phyloP scores from a whole-genome alignment of 2,888 invertebrate genomes.

The Drosophila sordidula region DNA sequence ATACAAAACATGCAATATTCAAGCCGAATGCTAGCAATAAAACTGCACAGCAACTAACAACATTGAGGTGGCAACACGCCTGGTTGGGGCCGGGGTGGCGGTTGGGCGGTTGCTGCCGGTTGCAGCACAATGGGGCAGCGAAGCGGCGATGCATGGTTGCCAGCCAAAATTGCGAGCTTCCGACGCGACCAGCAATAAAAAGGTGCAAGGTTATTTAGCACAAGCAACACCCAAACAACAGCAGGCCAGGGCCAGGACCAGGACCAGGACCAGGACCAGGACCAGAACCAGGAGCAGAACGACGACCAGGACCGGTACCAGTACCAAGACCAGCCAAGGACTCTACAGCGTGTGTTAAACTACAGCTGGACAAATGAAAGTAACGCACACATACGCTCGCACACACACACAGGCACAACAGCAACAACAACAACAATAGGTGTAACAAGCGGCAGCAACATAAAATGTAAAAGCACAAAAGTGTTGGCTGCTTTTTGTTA shows the following conservation, averaged over 20 bases:
- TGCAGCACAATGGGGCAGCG: slow-evolving; percentile 21
- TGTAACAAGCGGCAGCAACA: slow-evolving; percentile 64
- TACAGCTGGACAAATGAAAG: slow-evolving; percentile 77
- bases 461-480: slow-evolving; percentile 76
- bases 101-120: not conserved
- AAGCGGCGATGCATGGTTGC: slow-evolving; percentile 53
- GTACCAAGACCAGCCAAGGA: slow-evolving; percentile 42
- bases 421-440: slow-evolving; percentile 53
- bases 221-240: slow-evolving; percentile 65
- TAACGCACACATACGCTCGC: slow-evolving; percentile 34
- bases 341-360: slow-evolving; percentile 67
- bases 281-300: slow-evolving; percentile 31
- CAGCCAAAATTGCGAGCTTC: slow-evolving; percentile 74
- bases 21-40: slow-evolving; percentile 63
- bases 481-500: slow-evolving; percentile 51
- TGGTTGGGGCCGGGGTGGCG: not conserved
- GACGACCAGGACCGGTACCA: slow-evolving; percentile 22
- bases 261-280: slow-evolving; percentile 20
- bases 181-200: slow-evolving; percentile 79
- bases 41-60: slow-evolving; percentile 66
- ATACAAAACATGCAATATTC: slow-evolving; percentile 76
- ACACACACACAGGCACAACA: slow-evolving; percentile 11
- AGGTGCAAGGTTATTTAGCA: slow-evolving; percentile 81
- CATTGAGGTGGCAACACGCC: slow-evolving; percentile 42
- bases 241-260: slow-evolving; percentile 5